Conservation (phyloP, 1,140 invertebrate genomes). For the Drosophila sucinea region DNA sequence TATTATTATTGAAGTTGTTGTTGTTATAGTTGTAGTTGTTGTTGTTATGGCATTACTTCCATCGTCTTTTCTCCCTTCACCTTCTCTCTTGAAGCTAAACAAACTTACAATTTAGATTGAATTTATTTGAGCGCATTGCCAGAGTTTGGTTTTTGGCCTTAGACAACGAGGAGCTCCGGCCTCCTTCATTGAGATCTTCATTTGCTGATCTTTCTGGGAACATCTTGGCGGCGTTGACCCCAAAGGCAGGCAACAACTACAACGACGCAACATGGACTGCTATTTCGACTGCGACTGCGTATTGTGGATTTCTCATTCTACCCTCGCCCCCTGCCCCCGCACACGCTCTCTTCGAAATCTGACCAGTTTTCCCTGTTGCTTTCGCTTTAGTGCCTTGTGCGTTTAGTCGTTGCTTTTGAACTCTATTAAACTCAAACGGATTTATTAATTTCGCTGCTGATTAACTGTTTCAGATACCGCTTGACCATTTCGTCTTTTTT, state of each 20-base stretch:
- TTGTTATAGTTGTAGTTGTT: constrained; percentile 53
- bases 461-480: constrained; percentile 77
- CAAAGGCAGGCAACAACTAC: constrained; percentile 55
- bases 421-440: constrained; percentile 79
- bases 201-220: constrained; percentile 82
- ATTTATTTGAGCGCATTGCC: constrained; percentile 78
- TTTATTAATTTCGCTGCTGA: constrained; percentile 80
- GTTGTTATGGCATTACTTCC: constrained; percentile 47
- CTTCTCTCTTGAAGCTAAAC: constrained; percentile 62
- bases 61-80: constrained; percentile 18
- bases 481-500: constrained; percentile 49
- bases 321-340: background rate
- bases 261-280: background rate
- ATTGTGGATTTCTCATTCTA: background rate
- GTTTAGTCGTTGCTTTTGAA: constrained; percentile 62
- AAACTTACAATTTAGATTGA: constrained; percentile 83
- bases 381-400: constrained; percentile 20
- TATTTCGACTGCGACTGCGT: constrained; percentile 21
- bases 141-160: constrained; percentile 16
- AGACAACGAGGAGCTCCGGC: constrained; percentile 65
- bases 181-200: constrained; percentile 78
- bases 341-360: constrained; percentile 14
- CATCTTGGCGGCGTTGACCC: constrained; percentile 78
- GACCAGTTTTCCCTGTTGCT: constrained; percentile 37
- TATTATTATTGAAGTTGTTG: constrained; percentile 35